Base-by-base conservation (phyloP, 2,797 vertebrate genomes). In the Premnoplex brunnescens region DNA sequence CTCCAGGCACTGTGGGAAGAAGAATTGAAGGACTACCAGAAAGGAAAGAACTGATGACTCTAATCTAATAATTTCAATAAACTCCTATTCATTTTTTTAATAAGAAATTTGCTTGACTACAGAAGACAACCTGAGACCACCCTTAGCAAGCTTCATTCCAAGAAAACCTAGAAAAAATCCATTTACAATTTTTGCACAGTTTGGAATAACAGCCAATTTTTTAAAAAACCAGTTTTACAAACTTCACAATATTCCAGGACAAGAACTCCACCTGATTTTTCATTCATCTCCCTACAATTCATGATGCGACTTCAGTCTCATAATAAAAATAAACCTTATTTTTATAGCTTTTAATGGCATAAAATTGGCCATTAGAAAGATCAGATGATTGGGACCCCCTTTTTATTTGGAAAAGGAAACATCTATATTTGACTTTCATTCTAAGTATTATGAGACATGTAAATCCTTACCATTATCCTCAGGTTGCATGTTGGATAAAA, bases 1-100 rank as follows among this genome's bases (percentile, higher is more conserved):
- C 48, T 94, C 81, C 34, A 49, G 80, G 76, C 63, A 79, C 30
- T 63, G 14, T 6, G 8, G 22, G 37, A 43, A 68, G 32, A 89
- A 4, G 48, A 87, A 91, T 0, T 89, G 84, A 92, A 93, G 46
- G 27, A 69, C 56, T 71, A 93, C 67, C 58, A 95, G 62, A 72
- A 94, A 88, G 86, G 39, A 93, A 79, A n/a, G 66, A 84, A 80
- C 28, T 3, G 2, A 91, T 39, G n/a, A 92, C 63, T 90, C 27
- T 87, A 84, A 68, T 81, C 36, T 41, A 95, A 66, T 85, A 59
- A 91, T 91, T 94, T 90, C 87, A 89, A 78, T 85, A 69, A 92
- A 76, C 4, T 83, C 44, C 28, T 82, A 78, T 93, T 88, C 30
- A 37, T 84, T 93, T 84, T 85, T 73, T 75, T 85, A 88, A 72